Evolutionary conservation across 2,113 vertebrate genomes (phyloP).

Genomic region (Alectura lathami): DNA sequence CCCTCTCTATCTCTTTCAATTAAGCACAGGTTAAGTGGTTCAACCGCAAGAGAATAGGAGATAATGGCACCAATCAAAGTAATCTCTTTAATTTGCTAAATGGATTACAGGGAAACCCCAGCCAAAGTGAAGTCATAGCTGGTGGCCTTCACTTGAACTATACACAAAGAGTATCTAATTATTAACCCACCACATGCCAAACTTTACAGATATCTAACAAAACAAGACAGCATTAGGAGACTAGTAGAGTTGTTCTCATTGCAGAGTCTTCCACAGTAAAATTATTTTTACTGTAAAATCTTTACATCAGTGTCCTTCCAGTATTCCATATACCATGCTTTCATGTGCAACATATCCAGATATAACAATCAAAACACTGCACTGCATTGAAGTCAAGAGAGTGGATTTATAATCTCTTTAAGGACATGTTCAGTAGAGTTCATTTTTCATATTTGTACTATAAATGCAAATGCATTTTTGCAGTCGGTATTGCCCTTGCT

Average conservation of each 20-base stretch:
- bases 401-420: conserved; percentile 77
- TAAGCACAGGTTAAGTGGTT: conserved; percentile 92
- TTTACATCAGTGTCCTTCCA: conserved; percentile 5
- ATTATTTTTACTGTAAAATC: conserved; percentile 25
- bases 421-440: conserved; percentile 60
- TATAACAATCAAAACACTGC: conserved; percentile 57
- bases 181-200: conserved; percentile 82
- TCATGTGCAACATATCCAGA: conserved; percentile 28
- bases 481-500: conserved; percentile 62
- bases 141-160: conserved; percentile 88
- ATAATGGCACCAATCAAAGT: conserved; percentile 89
- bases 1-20: conserved; percentile 90
- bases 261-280: background rate
- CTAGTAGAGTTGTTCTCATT: background rate
- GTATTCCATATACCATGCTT: background rate
- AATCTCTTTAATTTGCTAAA: conserved; percentile 91
- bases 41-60: conserved; percentile 86
- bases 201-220: conserved; percentile 56
- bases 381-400: conserved; percentile 53
- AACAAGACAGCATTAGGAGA: background rate
- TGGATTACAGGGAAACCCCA: conserved; percentile 88
- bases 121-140: conserved; percentile 87
- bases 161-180: conserved; percentile 81
- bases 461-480: conserved; percentile 79
- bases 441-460: conserved; percentile 80